phyloP scores from a whole-genome alignment of 1,140 invertebrate genomes.

The Zophobas morio region DNA sequence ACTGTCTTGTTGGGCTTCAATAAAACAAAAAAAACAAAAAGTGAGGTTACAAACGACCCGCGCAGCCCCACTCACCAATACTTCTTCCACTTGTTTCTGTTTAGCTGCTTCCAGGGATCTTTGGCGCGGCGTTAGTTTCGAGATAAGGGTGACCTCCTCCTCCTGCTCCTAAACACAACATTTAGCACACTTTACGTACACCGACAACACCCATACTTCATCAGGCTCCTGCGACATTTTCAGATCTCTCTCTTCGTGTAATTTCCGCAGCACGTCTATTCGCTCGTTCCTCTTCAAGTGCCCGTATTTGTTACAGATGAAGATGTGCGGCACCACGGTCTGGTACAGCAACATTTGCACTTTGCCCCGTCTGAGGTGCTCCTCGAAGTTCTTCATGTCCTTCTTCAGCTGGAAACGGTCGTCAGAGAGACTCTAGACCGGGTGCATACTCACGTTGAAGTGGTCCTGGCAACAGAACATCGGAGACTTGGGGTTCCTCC shows the following conservation, averaged over 20 bases:
- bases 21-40: too few species aligned
- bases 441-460: background rate
- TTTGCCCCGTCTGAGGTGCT: background rate
- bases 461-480: constrained; percentile 34
- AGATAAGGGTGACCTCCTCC: background rate
- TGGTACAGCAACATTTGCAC: constrained; percentile 16
- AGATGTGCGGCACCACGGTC: background rate
- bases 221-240: background rate
- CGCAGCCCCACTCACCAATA: too few species aligned
- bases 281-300: constrained; percentile 5
- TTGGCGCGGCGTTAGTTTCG: background rate
- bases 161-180: background rate
- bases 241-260: constrained; percentile 2
- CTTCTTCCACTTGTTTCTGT: background rate
- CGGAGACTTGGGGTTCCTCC: constrained; percentile 5
- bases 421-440: background rate
- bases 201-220: too few species aligned
- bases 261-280: background rate
- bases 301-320: constrained; percentile 12
- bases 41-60: too few species aligned
- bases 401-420: background rate
- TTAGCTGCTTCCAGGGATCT: background rate
- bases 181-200: too few species aligned
- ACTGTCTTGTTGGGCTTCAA: constrained; percentile 6
- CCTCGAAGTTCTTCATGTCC: constrained; percentile 14